These are phyloP conservation scores for Dendrolimus pini DNA, from an alignment of 2,888 invertebrate genomes.

Conservation along the genomic window DNA sequence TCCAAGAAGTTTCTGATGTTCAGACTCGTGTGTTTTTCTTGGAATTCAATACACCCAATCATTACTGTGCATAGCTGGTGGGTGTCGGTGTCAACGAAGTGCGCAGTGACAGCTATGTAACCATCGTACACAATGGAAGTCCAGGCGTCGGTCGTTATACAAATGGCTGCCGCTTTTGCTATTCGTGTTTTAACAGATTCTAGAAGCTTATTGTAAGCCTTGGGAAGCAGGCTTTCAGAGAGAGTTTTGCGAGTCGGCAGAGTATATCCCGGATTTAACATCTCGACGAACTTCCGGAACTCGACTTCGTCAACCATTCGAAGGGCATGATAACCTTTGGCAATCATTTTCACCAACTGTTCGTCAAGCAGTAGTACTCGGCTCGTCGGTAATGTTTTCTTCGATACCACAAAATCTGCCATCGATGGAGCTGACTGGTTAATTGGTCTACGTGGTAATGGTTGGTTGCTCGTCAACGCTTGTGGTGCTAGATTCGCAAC, in stretches of 20 bases:
- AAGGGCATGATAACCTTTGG: slow-evolving; percentile 15
- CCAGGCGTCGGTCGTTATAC: slow-evolving; percentile 18
- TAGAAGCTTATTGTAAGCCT: slow-evolving; percentile 8
- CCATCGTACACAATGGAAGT: slow-evolving; percentile 10
- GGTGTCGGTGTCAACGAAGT: slow-evolving; percentile 9
- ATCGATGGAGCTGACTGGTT: too few relatives aligned
- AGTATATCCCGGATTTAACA: slow-evolving; percentile 14
- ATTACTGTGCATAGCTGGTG: slow-evolving; percentile 6
- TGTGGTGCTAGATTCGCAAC: too few relatives aligned
- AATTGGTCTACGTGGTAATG: too few relatives aligned
- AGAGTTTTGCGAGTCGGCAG: slow-evolving; percentile 18
- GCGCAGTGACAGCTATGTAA: slow-evolving; percentile 15
- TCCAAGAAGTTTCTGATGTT: slow-evolving; percentile 8
- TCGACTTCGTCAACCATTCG: slow-evolving; percentile 14
- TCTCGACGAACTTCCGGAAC: slow-evolving; percentile 13
- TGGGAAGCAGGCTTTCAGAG: slow-evolving; percentile 16
- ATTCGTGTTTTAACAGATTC: slow-evolving; percentile 1
- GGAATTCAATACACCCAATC: slow-evolving; percentile 5
- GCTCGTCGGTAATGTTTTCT: too few relatives aligned
- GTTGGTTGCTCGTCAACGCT: too few relatives aligned
- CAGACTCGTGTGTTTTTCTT: slow-evolving; percentile 3
- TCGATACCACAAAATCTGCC: too few relatives aligned
- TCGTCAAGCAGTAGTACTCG: too few relatives aligned
- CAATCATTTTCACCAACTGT: slow-evolving; percentile 14
- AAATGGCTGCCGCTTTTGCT: slow-evolving; percentile 12